These are phyloP conservation scores for Eupithecia insigniata DNA, from an alignment of 2,888 invertebrate genomes.

Conservation along the genomic window DNA sequence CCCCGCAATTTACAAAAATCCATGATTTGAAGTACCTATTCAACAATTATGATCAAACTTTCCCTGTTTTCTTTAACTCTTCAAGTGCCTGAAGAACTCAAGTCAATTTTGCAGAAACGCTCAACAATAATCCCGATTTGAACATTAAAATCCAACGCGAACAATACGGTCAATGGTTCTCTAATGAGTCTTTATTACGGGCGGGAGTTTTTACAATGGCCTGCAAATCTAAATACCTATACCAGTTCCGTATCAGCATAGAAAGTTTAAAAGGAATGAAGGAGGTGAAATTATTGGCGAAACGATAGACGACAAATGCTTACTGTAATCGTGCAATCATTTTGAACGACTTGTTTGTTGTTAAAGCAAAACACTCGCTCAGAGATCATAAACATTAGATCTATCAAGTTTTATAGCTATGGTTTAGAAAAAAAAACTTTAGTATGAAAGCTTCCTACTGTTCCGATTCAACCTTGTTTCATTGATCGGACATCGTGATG, in stretches of 20 bases:
- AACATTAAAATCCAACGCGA: slow-evolving; percentile 36
- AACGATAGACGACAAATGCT: too few relatives aligned
- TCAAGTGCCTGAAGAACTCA: slow-evolving; percentile 3
- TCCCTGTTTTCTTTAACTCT: neutral
- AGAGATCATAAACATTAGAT: neutral
- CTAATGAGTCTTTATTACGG: slow-evolving; percentile 53
- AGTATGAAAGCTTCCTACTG: neutral
- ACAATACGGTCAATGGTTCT: slow-evolving; percentile 49
- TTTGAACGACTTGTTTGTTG: too few relatives aligned
- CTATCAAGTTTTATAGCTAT: neutral
- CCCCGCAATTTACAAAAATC: neutral
- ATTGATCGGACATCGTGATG: neutral
- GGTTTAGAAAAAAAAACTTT: neutral
- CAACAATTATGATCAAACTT: neutral
- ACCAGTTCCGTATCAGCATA: neutral
- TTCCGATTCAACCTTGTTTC: neutral
- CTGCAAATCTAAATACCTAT: slow-evolving; percentile 13
- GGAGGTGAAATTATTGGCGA: too few relatives aligned
- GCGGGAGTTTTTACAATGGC: slow-evolving; percentile 35
- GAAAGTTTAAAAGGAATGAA: too few relatives aligned
- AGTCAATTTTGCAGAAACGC: slow-evolving; percentile 10
- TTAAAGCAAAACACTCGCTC: neutral
- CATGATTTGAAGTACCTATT: neutral
- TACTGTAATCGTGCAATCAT: too few relatives aligned
- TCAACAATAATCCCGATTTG: slow-evolving; percentile 19